phyloP scores from a whole-genome alignment of 2,888 invertebrate species.

The Meandrusa payeni region DNA sequence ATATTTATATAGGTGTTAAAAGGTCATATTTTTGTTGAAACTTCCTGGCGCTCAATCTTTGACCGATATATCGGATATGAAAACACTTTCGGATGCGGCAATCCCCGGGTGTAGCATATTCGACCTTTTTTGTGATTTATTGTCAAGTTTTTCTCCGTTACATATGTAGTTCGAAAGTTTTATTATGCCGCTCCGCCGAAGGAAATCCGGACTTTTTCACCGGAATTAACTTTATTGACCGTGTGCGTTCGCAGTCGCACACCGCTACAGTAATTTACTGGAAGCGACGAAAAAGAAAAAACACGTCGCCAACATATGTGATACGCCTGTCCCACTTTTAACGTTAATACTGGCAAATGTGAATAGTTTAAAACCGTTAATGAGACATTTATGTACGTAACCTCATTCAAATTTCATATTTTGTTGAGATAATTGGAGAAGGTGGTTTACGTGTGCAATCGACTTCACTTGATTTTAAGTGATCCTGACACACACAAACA shows the following conservation, averaged over 20 bases:
- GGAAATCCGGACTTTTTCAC: constrained; percentile 57
- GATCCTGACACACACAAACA: too few species aligned
- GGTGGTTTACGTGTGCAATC: too few species aligned
- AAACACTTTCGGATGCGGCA: constrained; percentile 38
- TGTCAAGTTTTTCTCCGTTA: constrained; percentile 49
- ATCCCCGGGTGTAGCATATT: constrained; percentile 54
- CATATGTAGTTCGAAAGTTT: constrained; percentile 53
- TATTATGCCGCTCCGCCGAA: constrained; percentile 55
- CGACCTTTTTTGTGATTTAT: constrained; percentile 72
- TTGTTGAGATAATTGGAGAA: too few species aligned
- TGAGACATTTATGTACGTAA: background rate
- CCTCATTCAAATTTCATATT: too few species aligned
- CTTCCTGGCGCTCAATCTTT: constrained; percentile 5
- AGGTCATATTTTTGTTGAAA: too few species aligned
- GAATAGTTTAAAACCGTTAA: constrained; percentile 3
- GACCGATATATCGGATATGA: constrained; percentile 31
- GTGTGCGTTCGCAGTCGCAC: constrained; percentile 36
- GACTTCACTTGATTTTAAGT: too few species aligned
- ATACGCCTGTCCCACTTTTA: constrained; percentile 3
- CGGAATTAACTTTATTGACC: constrained; percentile 58
- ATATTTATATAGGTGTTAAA: too few species aligned
- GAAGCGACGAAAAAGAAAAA: constrained; percentile 10
- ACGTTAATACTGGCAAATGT: background rate
- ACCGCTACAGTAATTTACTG: constrained; percentile 7
- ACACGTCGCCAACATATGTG: constrained; percentile 6